Evolutionary conservation across 2,113 vertebrate species (phyloP).

Genomic region (Emydura subglobosa): DNA sequence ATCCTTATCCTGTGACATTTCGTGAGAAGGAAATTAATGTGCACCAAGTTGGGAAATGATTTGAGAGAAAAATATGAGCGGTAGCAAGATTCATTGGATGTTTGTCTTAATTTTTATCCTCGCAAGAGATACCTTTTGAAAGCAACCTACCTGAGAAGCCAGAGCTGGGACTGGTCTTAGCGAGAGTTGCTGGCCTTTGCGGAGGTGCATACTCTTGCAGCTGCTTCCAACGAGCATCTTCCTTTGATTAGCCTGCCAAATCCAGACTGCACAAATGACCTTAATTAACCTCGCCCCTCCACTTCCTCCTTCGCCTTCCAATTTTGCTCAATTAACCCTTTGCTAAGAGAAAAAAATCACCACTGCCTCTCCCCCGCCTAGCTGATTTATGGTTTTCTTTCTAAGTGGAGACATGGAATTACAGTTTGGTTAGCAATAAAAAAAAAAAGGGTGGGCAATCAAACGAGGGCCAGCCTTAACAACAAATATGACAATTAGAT

Average conservation of each 20-base stretch:
- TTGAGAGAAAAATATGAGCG: background rate
- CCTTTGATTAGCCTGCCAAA: background rate
- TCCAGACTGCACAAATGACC: background rate
- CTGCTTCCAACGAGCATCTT: rapidly evolving
- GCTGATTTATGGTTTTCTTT: background rate
- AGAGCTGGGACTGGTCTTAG: background rate
- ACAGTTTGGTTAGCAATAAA: background rate
- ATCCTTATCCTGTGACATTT: too few species aligned
- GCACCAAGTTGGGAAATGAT: background rate
- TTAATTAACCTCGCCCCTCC: background rate
- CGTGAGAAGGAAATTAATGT: background rate
- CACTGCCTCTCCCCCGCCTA: too few species aligned
- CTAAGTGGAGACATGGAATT: rapidly evolving
- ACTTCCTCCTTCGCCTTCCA: background rate
- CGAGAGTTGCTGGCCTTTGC: background rate
- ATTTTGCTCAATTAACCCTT: background rate
- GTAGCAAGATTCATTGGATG: background rate
- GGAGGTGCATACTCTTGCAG: background rate
- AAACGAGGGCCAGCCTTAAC: background rate
- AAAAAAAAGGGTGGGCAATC: background rate
- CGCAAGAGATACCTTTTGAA: background rate
- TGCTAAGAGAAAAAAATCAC: background rate
- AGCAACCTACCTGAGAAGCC: background rate
- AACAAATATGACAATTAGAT: too few species aligned
- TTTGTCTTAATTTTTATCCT: background rate